These are phyloP conservation scores for Pachycephala philippinensis DNA, from an alignment of 2,113 vertebrate genomes.

Conservation along the genomic window DNA sequence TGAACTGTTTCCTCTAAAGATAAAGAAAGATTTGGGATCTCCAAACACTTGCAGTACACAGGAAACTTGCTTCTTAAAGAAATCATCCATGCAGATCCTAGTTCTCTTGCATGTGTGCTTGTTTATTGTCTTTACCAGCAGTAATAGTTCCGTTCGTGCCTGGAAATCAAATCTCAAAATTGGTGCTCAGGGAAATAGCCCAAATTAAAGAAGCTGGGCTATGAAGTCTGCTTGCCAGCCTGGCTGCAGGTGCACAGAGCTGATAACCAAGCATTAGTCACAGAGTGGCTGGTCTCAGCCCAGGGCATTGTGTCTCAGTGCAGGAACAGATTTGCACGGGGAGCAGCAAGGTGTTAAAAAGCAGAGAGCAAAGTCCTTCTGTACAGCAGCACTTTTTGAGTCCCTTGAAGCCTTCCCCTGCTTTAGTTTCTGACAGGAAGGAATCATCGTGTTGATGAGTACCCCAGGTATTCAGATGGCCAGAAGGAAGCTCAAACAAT, in stretches of 20 bases:
- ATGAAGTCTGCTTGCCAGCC: rapidly evolving
- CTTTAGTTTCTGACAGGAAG: not conserved
- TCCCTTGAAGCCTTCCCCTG: not conserved
- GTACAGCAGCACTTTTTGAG: not conserved
- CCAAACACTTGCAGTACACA: not conserved
- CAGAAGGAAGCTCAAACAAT: not conserved
- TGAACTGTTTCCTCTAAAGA: not conserved
- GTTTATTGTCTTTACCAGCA: rapidly evolving
- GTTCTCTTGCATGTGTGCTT: not conserved
- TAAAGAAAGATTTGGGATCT: not conserved
- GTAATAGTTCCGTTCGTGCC: not conserved
- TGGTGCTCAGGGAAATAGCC: not conserved
- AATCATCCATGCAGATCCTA: not conserved
- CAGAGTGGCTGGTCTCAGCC: not conserved
- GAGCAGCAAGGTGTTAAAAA: not conserved
- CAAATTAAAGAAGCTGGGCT: not conserved
- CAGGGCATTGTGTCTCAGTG: not conserved
- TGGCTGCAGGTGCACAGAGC: not conserved
- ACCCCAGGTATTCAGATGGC: not conserved
- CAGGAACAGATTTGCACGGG: not conserved
- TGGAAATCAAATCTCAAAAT: not conserved
- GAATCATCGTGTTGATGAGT: not conserved
- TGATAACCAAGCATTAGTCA: not conserved
- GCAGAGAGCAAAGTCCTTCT: not conserved
- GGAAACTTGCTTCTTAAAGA: not conserved